Percentiles rank a stretch among this genome's conserved stretches.
Evolutionary conservation across 2,113 vertebrate species (phyloP).

Genomic region (Chrysemys picta): DNA sequence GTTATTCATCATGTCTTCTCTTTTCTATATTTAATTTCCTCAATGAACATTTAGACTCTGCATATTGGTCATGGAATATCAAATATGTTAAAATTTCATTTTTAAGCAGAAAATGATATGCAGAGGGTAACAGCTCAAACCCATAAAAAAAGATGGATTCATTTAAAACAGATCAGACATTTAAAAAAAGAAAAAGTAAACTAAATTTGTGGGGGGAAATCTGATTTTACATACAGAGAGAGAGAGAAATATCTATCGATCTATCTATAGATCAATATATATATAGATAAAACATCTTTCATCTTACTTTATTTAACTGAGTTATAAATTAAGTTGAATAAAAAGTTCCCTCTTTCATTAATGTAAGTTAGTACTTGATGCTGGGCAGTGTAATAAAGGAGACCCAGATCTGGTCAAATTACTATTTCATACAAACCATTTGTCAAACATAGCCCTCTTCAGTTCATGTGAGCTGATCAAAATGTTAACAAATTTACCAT

Average conservation of each 20-base stretch:
- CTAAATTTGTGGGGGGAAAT: neutral
- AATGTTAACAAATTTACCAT: neutral
- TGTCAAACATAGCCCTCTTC: neutral
- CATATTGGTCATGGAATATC: slow-evolving; percentile 23
- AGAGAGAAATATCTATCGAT: too few species aligned
- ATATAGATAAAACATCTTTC: neutral
- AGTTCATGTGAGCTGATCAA: neutral
- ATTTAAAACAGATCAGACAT: neutral
- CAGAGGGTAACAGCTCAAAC: neutral
- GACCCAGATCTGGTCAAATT: neutral
- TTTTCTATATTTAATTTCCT: slow-evolving; percentile 47
- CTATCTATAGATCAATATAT: neutral
- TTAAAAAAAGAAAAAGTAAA: neutral
- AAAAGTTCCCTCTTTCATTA: neutral
- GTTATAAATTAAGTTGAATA: neutral
- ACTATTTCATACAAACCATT: neutral
- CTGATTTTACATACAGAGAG: neutral
- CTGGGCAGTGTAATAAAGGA: neutral
- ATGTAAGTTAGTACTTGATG: neutral
- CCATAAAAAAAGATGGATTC: neutral
- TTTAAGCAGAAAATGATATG: neutral
- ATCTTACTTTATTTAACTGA: neutral
- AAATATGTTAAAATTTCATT: slow-evolving; percentile 25
- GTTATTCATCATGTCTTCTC: slow-evolving; percentile 51
- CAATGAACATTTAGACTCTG: slow-evolving; percentile 22